Conservation (phyloP, 2,113 vertebrate species). For the Thinocorus orbignyianus region DNA sequence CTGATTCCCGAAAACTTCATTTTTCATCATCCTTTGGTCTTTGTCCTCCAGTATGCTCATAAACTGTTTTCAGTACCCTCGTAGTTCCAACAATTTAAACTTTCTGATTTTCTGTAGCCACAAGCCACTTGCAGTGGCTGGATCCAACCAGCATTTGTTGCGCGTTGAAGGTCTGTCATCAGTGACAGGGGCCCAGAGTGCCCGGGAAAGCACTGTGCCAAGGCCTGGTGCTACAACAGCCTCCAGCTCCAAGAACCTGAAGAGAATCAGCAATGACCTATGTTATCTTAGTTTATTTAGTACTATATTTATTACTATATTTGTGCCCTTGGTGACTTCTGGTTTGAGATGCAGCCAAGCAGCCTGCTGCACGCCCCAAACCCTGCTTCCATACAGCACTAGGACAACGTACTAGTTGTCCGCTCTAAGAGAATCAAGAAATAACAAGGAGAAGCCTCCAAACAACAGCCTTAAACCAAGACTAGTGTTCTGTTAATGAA, state of each 20-base stretch:
- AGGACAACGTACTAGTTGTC: fast-evolving
- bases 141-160: background rate
- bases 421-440: background rate
- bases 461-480: background rate
- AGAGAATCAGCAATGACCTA: background rate
- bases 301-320: too few relatives aligned
- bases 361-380: background rate
- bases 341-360: background rate
- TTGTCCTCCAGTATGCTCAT: background rate
- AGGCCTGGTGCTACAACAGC: fast-evolving
- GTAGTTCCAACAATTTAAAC: background rate
- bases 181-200: background rate
- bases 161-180: background rate
- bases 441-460: background rate
- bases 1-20: background rate
- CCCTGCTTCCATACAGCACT: background rate
- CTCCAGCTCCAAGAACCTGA: background rate
- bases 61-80: background rate
- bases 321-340: too few relatives aligned
- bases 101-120: background rate
- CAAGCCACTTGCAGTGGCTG: background rate
- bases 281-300: background rate
- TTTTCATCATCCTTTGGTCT: background rate
- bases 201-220: background rate
- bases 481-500: background rate